phyloP scores from a whole-genome alignment of 2,888 invertebrate species.

The Pterostichus madidus region DNA sequence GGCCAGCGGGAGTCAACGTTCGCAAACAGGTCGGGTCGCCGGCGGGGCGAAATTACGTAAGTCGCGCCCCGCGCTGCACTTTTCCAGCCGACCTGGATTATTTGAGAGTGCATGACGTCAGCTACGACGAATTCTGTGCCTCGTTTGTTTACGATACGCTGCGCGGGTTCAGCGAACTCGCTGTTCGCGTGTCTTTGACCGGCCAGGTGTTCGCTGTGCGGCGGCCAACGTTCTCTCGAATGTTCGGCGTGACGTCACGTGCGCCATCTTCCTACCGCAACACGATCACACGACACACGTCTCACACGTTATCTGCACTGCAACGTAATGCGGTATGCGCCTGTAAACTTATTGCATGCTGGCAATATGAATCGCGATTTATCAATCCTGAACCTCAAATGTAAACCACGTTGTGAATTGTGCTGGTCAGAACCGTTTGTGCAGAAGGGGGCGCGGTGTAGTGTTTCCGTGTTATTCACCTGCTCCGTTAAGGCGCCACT shows the following conservation, averaged over 20 bases:
- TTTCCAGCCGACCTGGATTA: slow-evolving; percentile 65
- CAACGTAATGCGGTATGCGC: too few relatives aligned
- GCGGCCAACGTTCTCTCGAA: slow-evolving; percentile 46
- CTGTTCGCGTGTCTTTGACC: slow-evolving; percentile 57
- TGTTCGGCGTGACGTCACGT: slow-evolving; percentile 62
- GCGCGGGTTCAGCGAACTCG: slow-evolving; percentile 58
- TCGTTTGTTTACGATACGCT: slow-evolving; percentile 63
- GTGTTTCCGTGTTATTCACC: too few relatives aligned
- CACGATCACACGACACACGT: slow-evolving; percentile 10
- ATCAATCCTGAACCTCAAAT: too few relatives aligned
- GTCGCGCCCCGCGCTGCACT: slow-evolving; percentile 59
- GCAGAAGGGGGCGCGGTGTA: too few relatives aligned
- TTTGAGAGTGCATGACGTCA: slow-evolving; percentile 65
- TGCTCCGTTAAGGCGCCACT: too few relatives aligned
- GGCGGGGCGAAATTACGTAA: slow-evolving; percentile 65
- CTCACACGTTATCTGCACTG: too few relatives aligned
- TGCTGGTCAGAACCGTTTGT: too few relatives aligned
- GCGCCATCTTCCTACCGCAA: slow-evolving; percentile 27
- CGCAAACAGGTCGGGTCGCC: slow-evolving; percentile 66
- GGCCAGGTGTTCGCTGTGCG: slow-evolving; percentile 30
- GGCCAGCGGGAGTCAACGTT: slow-evolving; percentile 63
- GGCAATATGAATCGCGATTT: too few relatives aligned
- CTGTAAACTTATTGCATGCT: too few relatives aligned
- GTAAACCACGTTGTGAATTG: too few relatives aligned
- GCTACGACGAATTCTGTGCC: slow-evolving; percentile 59